These are phyloP conservation scores for Platycheirus rosarum DNA, from an alignment of 2,888 invertebrate genomes.

Conservation along the genomic window DNA sequence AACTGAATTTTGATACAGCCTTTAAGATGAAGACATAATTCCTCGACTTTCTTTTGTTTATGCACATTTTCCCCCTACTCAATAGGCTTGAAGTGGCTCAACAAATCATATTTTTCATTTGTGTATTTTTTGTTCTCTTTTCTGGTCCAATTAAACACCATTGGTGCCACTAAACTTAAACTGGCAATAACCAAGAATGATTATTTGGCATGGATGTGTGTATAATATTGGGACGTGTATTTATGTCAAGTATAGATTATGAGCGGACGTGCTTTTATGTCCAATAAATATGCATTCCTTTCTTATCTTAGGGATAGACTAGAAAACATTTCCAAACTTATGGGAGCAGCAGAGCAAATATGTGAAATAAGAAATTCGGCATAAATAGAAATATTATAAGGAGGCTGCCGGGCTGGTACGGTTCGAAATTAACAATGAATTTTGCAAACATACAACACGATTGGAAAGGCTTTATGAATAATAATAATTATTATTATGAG, in stretches of 20 bases:
- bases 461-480: constrained; percentile 4
- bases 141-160: constrained; percentile 52
- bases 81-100: constrained; percentile 15
- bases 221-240: not conserved
- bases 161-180: constrained; percentile 50
- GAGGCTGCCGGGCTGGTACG: not conserved
- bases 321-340: constrained; percentile 7
- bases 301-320: not conserved
- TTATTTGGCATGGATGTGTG: constrained; percentile 15
- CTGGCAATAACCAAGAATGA: constrained; percentile 25
- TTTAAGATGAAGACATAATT: constrained; percentile 21
- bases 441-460: constrained; percentile 10
- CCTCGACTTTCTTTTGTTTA: constrained; percentile 21
- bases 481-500: not conserved
- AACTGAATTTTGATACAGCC: constrained; percentile 13
- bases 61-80: not conserved
- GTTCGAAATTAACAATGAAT: constrained; percentile 4
- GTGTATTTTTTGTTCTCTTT: constrained; percentile 7
- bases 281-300: constrained; percentile 22
- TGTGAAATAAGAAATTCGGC: constrained; percentile 14
- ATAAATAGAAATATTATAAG: not conserved
- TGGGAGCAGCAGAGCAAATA: not conserved
- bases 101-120: not conserved
- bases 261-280: constrained; percentile 40
- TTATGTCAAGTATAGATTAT: constrained; percentile 16